Conservation (phyloP, 2,113 vertebrate genomes). For the Elephas maximus region DNA sequence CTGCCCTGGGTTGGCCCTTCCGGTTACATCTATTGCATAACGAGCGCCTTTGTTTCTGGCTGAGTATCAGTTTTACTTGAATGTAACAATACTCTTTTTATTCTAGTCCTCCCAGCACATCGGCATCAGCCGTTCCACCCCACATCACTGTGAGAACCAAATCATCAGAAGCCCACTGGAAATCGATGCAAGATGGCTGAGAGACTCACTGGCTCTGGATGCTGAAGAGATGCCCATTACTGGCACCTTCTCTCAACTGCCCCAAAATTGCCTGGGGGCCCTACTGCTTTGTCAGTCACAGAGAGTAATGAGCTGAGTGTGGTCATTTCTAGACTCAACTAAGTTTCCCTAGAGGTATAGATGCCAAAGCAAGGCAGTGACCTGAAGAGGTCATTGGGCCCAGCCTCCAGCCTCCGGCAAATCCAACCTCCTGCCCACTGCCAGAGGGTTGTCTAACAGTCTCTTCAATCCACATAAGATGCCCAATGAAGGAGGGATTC, state of each 20-base stretch:
- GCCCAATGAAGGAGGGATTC: background rate
- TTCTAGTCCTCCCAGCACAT: background rate
- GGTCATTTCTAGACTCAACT: background rate
- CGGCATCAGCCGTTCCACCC: background rate
- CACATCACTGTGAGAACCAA: background rate
- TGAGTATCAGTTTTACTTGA: slow-evolving; percentile 37
- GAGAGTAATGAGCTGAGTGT: background rate
- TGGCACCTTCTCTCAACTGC: background rate
- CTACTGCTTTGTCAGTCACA: background rate
- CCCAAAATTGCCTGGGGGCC: background rate
- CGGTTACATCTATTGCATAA: slow-evolving; percentile 55
- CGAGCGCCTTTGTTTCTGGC: slow-evolving; percentile 19
- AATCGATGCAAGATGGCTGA: background rate
- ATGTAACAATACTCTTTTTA: slow-evolving; percentile 48
- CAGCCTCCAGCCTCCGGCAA: background rate
- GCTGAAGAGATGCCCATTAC: slow-evolving; percentile 18
- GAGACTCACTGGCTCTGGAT: background rate
- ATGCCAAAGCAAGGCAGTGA: background rate
- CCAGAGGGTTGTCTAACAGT: background rate
- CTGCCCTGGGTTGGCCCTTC: slow-evolving; percentile 48
- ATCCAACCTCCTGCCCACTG: background rate
- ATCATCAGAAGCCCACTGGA: background rate
- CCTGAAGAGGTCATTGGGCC: background rate
- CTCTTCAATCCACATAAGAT: background rate
- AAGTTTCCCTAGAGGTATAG: background rate